Base-by-base conservation (phyloP, 2,888 invertebrate species). In the Drosophila kanekoi region DNA sequence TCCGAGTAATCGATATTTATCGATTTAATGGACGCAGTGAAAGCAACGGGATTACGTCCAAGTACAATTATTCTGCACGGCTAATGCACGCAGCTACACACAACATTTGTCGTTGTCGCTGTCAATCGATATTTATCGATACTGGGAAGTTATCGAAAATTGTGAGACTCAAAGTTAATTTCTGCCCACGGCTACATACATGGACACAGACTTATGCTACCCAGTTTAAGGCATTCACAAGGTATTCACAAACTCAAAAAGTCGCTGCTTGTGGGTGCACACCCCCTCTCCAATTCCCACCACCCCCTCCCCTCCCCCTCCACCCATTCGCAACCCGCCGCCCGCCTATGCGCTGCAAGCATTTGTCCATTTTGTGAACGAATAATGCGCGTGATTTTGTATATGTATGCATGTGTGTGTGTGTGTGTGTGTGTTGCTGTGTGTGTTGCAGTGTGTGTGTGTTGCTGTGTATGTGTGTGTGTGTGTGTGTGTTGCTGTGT, bases 361-460 rank as follows among this genome's bases (percentile, higher is more conserved):
- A 62, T 56, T 64, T 74, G 81, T 66, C 74, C 83, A 75, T 76
- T 81, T 85, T 72, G 72, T 72, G 72, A 64, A 61, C 72, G 77
- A 77, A 76, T 77, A 65, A 71, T 72, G 77, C 70, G 67, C 77
- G 74, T 77, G 73, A 73, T 74, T 67, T 74, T 77, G 61, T 77
- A 60, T 78, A 76, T 72, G 60, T 72, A 69, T 65, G 71, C 72
- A 52, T 69, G 60, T 56, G 44, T 72, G 53, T 80, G 48, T 72
- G 57, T 53, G 41, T 63, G 68, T 62, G 61, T 75, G 68, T 65
- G 60, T 66, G 60, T 66, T 66, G 51, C 37, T 49, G 18, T 33
- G 18, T 38, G 41, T 52, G 43, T 35, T 5, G 20, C 18, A 28
- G 20, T 33, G 32, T 43, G 23, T 23, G 5, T 23, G 23, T 23